Percentiles rank a stretch among this genome's conserved stretches.
These are phyloP conservation scores for Monodelphis domestica DNA, from an alignment of 2,797 vertebrate species.

Conservation along the genomic window DNA sequence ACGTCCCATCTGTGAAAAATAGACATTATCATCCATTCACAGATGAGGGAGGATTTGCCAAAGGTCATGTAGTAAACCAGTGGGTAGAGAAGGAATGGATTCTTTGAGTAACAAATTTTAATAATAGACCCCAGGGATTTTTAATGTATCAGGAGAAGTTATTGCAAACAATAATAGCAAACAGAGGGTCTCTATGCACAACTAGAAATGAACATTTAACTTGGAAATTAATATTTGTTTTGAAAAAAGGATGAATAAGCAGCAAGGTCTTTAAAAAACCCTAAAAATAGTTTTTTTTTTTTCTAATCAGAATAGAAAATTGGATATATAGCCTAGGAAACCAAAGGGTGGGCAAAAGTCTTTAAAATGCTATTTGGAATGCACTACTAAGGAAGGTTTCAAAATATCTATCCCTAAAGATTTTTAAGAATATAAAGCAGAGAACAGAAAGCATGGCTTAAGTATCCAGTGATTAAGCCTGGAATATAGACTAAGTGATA, in stretches of 20 bases:
- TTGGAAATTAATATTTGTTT: slow-evolving; percentile 45
- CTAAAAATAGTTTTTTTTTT: not conserved
- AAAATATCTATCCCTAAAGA: not conserved
- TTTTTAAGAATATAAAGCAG: slow-evolving; percentile 34
- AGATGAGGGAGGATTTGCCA: slow-evolving; percentile 30
- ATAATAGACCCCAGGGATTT: not conserved
- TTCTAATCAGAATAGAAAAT: slow-evolving; percentile 34
- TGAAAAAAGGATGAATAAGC: slow-evolving; percentile 33
- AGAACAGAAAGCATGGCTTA: not conserved
- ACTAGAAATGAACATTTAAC: slow-evolving; percentile 27
- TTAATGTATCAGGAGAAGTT: slow-evolving; percentile 18
- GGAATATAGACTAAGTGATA: not conserved
- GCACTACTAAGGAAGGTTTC: not conserved
- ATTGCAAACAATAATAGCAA: not conserved
- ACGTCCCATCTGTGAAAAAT: slow-evolving; percentile 43
- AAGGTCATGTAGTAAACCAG: not conserved
- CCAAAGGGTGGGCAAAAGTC: slow-evolving; percentile 27
- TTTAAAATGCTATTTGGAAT: slow-evolving; percentile 28
- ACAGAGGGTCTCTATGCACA: slow-evolving; percentile 7
- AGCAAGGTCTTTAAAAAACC: slow-evolving; percentile 20
- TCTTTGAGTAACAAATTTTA: slow-evolving; percentile 31
- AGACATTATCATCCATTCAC: not conserved
- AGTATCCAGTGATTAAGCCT: not conserved
- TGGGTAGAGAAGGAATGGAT: slow-evolving; percentile 6
- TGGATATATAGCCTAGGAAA: slow-evolving; percentile 37